A percentile compares a stretch with the other conserved stretches of the same genome.
Evolutionary conservation across 2,888 invertebrate species (phyloP).

Genomic region (Vandiemenella viatica): DNA sequence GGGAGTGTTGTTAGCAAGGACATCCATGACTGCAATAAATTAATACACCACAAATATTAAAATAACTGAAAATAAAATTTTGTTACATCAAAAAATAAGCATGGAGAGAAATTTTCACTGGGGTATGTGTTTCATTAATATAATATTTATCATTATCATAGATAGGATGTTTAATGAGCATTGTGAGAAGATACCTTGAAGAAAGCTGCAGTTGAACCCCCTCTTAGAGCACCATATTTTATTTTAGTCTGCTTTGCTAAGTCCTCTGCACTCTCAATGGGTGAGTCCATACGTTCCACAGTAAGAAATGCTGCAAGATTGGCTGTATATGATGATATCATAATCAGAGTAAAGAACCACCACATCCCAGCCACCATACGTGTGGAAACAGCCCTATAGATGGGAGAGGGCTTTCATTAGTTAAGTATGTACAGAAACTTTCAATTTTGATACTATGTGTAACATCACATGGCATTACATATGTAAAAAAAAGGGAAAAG

Average conservation of each 20-base stretch:
- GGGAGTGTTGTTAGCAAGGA: no score
- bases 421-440: no score
- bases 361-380: slow-evolving; percentile 83
- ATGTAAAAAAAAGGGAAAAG: no score
- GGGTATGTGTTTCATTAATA: neutral
- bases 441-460: no score
- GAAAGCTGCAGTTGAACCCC: slow-evolving; percentile 88
- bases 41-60: no score
- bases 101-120: no score
- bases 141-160: neutral
- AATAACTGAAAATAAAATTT: no score
- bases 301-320: slow-evolving; percentile 90
- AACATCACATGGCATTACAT: no score
- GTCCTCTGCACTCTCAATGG: slow-evolving; percentile 91
- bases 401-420: no score
- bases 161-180: neutral
- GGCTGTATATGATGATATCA: slow-evolving; percentile 93
- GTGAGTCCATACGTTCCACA: slow-evolving; percentile 82
- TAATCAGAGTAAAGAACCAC: slow-evolving; percentile 92
- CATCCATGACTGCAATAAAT: no score
- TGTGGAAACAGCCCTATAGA: slow-evolving; percentile 64
- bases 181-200: slow-evolving; percentile 57
- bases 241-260: slow-evolving; percentile 92
- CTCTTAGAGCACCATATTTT: slow-evolving; percentile 85
- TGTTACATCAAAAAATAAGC: no score